Conservation (phyloP, 2,113 vertebrate species). For the Labrus mixtus region DNA sequence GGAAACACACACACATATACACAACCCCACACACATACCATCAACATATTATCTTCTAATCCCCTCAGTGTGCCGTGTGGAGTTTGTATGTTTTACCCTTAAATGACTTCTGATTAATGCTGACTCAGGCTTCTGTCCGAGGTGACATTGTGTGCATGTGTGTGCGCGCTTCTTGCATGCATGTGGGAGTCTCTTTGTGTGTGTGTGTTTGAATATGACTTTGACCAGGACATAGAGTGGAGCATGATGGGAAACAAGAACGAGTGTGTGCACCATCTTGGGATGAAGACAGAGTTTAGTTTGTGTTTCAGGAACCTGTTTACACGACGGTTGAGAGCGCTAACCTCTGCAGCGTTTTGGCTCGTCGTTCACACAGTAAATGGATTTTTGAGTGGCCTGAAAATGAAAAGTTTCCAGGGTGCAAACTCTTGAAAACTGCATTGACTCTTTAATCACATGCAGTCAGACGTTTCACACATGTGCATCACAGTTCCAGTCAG, state of each 20-base stretch:
- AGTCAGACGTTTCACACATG: too few relatives aligned
- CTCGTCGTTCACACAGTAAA: too few relatives aligned
- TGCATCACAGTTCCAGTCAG: too few relatives aligned
- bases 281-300: too few relatives aligned
- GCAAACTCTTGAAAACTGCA: too few relatives aligned
- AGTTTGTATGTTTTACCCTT: constrained; percentile 21
- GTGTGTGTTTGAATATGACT: constrained; percentile 44
- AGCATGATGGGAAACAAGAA: constrained; percentile 42
- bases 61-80: neutral
- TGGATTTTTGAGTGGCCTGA: too few relatives aligned
- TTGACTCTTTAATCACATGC: too few relatives aligned
- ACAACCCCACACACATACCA: constrained; percentile 20
- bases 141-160: constrained; percentile 19
- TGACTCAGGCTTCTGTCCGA: constrained; percentile 46
- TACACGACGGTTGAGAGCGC: too few relatives aligned
- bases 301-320: too few relatives aligned
- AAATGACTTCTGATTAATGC: constrained; percentile 34
- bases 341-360: too few relatives aligned
- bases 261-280: neutral
- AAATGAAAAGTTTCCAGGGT: too few relatives aligned
- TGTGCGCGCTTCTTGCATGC: neutral
- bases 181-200: neutral
- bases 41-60: constrained; percentile 28
- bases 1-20: constrained; percentile 41
- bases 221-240: constrained; percentile 35